Percentiles rank a stretch among this genome's conserved stretches.
Conservation (phyloP, 2,797 vertebrate genomes). For the Neosilurus hyrtlii region DNA sequence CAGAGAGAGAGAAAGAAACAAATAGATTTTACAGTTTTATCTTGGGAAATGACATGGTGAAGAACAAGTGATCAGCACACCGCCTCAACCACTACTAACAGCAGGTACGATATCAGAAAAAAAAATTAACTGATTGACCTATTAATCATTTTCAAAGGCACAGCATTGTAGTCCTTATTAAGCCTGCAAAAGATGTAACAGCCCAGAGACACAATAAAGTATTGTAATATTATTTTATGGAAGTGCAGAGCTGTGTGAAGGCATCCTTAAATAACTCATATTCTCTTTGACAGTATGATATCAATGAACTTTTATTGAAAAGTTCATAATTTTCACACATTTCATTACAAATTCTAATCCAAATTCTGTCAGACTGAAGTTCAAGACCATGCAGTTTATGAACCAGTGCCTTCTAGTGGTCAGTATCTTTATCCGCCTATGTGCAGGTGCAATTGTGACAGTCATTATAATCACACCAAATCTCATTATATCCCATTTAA, state of each 20-base stretch:
- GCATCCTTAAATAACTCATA: neutral
- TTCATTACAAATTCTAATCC: neutral
- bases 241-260: neutral
- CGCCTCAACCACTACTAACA: neutral
- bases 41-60: neutral
- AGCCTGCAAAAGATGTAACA: neutral
- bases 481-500: slow-evolving; percentile 1
- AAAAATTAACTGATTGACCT: neutral
- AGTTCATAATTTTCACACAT: neutral
- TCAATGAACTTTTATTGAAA: slow-evolving; percentile 3
- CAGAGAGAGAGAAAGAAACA: neutral
- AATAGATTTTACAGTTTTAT: neutral
- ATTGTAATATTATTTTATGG: neutral
- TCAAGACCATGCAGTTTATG: neutral
- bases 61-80: neutral
- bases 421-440: neutral
- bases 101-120: neutral
- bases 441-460: neutral
- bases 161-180: neutral
- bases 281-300: slow-evolving; percentile 11
- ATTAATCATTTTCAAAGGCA: neutral
- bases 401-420: slow-evolving; percentile 33
- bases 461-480: neutral
- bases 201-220: neutral
- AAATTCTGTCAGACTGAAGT: neutral